A percentile compares a stretch with the other conserved stretches of the same genome.
Conservation (phyloP, 2,113 vertebrate species). For the Oxygymnocypris stewartii region DNA sequence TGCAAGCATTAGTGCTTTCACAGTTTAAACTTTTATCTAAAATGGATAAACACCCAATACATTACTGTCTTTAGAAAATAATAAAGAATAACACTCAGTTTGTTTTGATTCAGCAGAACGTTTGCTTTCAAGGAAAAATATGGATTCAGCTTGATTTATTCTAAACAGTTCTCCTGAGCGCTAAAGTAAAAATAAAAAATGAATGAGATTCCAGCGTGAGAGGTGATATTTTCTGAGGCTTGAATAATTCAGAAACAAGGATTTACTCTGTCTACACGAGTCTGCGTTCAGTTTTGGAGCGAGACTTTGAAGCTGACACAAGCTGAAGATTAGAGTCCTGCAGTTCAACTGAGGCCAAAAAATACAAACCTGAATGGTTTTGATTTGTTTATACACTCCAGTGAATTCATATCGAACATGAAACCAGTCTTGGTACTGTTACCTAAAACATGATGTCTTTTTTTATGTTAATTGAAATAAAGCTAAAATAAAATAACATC, state of each 20-base stretch:
- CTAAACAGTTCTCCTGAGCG: background rate
- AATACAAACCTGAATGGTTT: no score
- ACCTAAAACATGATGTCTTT: background rate
- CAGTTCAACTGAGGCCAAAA: background rate
- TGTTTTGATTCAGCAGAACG: background rate
- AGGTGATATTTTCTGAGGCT: background rate
- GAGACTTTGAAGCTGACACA: background rate
- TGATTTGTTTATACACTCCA: background rate
- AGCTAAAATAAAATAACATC: background rate
- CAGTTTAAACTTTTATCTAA: background rate
- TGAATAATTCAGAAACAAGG: slow-evolving; percentile 11
- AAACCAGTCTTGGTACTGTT: background rate
- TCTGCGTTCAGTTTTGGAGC: background rate
- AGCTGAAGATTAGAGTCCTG: background rate
- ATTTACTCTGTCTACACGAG: background rate
- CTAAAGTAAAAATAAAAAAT: background rate
- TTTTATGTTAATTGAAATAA: background rate
- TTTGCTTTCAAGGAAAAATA: background rate
- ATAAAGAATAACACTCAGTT: background rate
- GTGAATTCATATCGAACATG: background rate
- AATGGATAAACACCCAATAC: background rate
- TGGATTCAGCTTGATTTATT: slow-evolving; percentile 6
- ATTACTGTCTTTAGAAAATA: background rate
- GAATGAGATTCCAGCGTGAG: background rate
- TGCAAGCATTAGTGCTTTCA: background rate